Percentiles rank a stretch among this genome's conserved stretches.
Conservation (phyloP, 1,140 invertebrate species). For the Brachionus manjavacas region DNA sequence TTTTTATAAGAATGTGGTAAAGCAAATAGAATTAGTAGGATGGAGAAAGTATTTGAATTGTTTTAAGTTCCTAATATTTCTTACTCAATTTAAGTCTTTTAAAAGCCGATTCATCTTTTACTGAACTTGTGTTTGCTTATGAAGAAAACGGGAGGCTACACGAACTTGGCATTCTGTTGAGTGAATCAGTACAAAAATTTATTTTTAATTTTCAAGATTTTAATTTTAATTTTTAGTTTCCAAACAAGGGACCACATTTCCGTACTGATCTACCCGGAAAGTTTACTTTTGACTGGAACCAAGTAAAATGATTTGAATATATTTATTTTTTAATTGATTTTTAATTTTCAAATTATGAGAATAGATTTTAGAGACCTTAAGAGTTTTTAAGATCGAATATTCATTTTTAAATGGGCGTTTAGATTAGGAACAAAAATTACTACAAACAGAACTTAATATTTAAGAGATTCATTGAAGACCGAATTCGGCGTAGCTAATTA, state of each 20-base stretch:
- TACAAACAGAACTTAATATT: not conserved
- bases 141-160: slow-evolving; percentile 1
- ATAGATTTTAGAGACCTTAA: not conserved
- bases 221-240: not conserved
- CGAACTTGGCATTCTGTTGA: not conserved
- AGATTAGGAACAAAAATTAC: not conserved
- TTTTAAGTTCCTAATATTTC: not conserved
- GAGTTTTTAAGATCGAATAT: not conserved
- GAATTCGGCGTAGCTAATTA: not conserved
- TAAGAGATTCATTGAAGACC: not conserved
- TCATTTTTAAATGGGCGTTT: not conserved
- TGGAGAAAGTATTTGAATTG: slow-evolving; percentile 2
- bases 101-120: not conserved
- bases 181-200: not conserved
- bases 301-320: not conserved
- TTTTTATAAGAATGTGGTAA: not conserved
- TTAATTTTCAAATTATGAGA: not conserved
- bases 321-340: not conserved
- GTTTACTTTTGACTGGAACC: slow-evolving; percentile 15
- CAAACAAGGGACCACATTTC: not conserved
- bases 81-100: not conserved
- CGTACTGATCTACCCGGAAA: not conserved
- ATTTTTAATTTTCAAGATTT: not conserved
- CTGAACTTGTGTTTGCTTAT: not conserved
- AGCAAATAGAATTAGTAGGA: not conserved